Evolutionary conservation across 2,888 invertebrate genomes (phyloP).

Genomic region (Acronicta psi): DNA sequence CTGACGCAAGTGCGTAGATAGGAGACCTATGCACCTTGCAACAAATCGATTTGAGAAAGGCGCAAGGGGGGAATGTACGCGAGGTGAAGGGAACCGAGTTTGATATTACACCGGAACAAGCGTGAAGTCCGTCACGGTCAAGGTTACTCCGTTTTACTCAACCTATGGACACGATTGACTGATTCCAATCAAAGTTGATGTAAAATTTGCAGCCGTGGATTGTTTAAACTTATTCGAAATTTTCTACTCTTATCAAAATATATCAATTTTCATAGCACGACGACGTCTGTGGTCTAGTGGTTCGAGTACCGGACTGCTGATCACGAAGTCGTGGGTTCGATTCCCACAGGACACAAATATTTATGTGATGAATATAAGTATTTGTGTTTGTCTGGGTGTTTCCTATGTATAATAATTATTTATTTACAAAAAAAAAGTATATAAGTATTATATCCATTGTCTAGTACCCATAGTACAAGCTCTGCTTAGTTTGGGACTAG

Average conservation of each 20-base stretch:
- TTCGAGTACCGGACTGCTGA: no score
- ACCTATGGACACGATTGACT: constrained; percentile 68
- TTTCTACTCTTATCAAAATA: constrained; percentile 6
- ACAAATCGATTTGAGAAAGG: constrained; percentile 73
- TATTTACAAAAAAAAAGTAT: no score
- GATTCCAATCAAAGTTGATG: constrained; percentile 64
- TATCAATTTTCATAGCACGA: background rate
- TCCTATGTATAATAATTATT: no score
- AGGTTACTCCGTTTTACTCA: constrained; percentile 74
- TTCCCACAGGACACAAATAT: no score
- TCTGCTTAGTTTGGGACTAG: no score
- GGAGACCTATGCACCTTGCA: constrained; percentile 23
- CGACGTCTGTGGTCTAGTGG: no score
- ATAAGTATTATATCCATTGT: no score
- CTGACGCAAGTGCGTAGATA: constrained; percentile 20
- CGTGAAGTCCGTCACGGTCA: constrained; percentile 76
- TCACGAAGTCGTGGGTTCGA: no score
- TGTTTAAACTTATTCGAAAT: constrained; percentile 12
- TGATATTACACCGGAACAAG: constrained; percentile 68
- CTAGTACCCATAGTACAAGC: no score
- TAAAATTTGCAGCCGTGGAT: constrained; percentile 42
- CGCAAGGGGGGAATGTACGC: constrained; percentile 58
- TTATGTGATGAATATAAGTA: no score
- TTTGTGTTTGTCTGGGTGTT: no score
- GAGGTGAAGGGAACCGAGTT: constrained; percentile 59